Conservation (phyloP, 2,888 invertebrate genomes). For the Pollenia griseotomentosa region DNA sequence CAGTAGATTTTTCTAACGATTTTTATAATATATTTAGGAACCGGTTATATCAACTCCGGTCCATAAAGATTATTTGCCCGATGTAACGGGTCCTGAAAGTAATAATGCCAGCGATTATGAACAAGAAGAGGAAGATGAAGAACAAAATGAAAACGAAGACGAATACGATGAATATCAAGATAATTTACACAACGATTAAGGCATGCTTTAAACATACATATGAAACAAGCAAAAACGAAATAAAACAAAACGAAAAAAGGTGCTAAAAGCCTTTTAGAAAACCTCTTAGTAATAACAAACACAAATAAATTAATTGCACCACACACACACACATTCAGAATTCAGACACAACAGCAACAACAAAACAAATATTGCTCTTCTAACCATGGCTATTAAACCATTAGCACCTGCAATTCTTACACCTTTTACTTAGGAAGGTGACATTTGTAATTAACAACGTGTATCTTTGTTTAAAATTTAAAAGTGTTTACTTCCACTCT, state of each 20-base stretch:
- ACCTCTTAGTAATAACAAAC: conserved; percentile 34
- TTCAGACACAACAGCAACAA: neutral
- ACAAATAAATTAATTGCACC: conserved; percentile 11
- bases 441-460: conserved; percentile 70
- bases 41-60: conserved; percentile 85
- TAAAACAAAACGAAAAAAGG: conserved; percentile 26
- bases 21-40: conserved; percentile 79
- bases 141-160: conserved; percentile 87
- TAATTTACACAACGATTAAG: conserved; percentile 83
- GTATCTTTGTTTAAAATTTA: conserved; percentile 15
- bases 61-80: conserved; percentile 86
- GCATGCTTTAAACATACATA: neutral
- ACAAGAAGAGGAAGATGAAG: conserved; percentile 85
- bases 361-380: conserved; percentile 9
- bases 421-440: conserved; percentile 40
- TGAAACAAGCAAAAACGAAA: conserved; percentile 17
- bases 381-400: conserved; percentile 56
- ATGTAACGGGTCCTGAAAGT: conserved; percentile 86
- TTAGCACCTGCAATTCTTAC: conserved; percentile 64
- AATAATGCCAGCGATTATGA: conserved; percentile 86
- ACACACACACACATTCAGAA: conserved; percentile 4
- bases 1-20: conserved; percentile 72
- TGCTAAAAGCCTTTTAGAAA: conserved; percentile 67
- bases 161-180: conserved; percentile 87
- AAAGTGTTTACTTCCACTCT: conserved; percentile 37